Base-by-base conservation (phyloP, 2,797 vertebrate genomes). In the Clarias platycephalus region DNA sequence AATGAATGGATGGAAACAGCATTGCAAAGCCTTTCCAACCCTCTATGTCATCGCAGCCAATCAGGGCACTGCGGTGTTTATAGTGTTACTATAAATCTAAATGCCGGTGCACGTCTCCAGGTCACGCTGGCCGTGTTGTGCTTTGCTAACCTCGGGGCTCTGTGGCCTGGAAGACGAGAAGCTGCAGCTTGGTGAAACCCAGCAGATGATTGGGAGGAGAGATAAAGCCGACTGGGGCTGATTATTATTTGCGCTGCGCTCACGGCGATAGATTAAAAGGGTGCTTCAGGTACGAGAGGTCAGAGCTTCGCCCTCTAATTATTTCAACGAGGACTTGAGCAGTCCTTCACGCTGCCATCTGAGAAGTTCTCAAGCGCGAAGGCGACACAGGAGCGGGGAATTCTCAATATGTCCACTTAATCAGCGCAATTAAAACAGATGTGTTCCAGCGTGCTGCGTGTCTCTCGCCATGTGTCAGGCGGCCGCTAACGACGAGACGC, bases 251-350 rank as follows among this genome's bases (percentile, higher is more conserved):
- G 84, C 1, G 53, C 60, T 80, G 87, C 4, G 15, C 63, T 82
- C 57, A 20, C 26, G 18, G 62, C 77, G 86, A 84, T 89, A 84
- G 87, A 89, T 88, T 86, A 86, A 86, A 88, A 86, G 81, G 72
- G 83, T 86, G 80, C 89, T 89, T 86, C 75, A 87, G 87, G 84
- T 86, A 82, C 87, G 82, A 67, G 44, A 87, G 89, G 89, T 90
- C 89, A 87, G 80, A 66, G 63, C 60, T 86, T 88, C 68, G 82
- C 83, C 86, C 85, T 88, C 75, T 82, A 88, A 88, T 88, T 77
- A 88, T 90, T 88, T 86, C 64, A 83, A 83, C 24, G 34, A 87
- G 86, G 83, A 78, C 89, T 87, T 44, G 49, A 81, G 74, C 74
- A 77, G 79, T 85, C 87, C 85, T 87, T 86, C 74, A 86, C 28